Evolutionary conservation across 2,113 vertebrate species (phyloP).

Genomic region (Sylvietta virens): DNA sequence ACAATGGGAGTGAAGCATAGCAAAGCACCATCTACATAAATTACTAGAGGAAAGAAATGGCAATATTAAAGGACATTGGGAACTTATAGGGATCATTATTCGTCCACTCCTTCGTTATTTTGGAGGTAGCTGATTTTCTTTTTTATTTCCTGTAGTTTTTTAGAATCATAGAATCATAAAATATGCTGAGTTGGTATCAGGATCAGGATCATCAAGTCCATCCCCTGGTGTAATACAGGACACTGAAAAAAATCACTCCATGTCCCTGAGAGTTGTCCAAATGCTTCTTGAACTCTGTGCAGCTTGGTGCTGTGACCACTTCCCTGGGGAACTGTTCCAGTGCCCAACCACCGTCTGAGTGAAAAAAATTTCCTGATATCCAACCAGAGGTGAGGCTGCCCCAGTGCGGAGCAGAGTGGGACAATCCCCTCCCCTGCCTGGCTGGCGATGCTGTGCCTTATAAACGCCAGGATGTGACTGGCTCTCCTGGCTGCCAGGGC

Average conservation of each 20-base stretch:
- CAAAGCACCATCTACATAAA: not conserved
- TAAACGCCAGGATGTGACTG: fast-evolving
- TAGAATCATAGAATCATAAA: not conserved
- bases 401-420: not conserved
- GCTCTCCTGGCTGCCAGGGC: not conserved
- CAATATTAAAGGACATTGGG: not conserved
- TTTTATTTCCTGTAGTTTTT: not conserved
- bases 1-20: not conserved
- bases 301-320: not conserved
- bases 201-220: not conserved
- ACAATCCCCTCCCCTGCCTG: not conserved
- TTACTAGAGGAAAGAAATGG: not conserved
- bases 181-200: not conserved
- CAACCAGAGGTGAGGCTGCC: too few species aligned
- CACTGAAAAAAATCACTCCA: too few species aligned
- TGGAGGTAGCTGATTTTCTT: not conserved
- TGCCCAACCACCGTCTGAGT: not conserved
- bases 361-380: not conserved
- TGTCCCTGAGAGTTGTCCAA: too few species aligned
- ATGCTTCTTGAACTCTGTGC: fast-evolving
- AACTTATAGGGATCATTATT: not conserved
- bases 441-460: fast-evolving
- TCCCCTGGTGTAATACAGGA: not conserved
- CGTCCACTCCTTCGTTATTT: not conserved
- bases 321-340: not conserved